Evolutionary conservation across 1,140 invertebrate genomes (phyloP), one percentile per base, ranked within the genome.

Genomic region (Onthophagus taurus): DNA sequence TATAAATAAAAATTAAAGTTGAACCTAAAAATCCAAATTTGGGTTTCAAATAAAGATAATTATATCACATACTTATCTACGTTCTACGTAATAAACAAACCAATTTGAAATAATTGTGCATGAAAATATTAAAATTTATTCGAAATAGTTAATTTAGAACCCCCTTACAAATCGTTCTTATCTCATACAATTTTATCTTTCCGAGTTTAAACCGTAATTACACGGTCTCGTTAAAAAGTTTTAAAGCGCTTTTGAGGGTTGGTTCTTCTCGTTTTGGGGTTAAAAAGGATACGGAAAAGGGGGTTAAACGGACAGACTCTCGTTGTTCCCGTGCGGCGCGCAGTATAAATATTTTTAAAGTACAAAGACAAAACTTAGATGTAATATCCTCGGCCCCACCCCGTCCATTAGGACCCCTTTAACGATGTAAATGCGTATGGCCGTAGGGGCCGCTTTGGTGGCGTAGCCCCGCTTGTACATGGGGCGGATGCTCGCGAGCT

Each of bases 301-400:
- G 34, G 34, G 1, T 13, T 8, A 21, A 36, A 21, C n/a, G 34
- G 17, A 20, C 9, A 13, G 17, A 20, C 9, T 1, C 5, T 1
- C 6, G 3, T n/a, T 21, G 13, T 2, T 21, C 33, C 13, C 18
- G 24, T 7, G 24, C 24, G n/a, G 7, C n/a, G 7, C 34, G 37
- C 44, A 56, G 52, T 50, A 58, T 56, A 58, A 58, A 58, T 54
- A 56, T 58, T 58, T 58, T 56, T 56, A 44, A 50, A 52, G 50
- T 45, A 56, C 56, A 58, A 58, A 58, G 56, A 58, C 56, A 58
- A 58, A 58, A 58, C 56, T 58, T 56, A 52, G 54, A 56, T 58
- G 52, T 50, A 52, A 55, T 56, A 54, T 53, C 49, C 53, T 51
- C 56, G 50, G 44, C 54, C 53, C 49, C 42, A 36, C 18, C 35